Evolutionary conservation across 1,140 invertebrate genomes (phyloP), one percentile per base, ranked within the genome.

Genomic region (Drosophila varians): DNA sequence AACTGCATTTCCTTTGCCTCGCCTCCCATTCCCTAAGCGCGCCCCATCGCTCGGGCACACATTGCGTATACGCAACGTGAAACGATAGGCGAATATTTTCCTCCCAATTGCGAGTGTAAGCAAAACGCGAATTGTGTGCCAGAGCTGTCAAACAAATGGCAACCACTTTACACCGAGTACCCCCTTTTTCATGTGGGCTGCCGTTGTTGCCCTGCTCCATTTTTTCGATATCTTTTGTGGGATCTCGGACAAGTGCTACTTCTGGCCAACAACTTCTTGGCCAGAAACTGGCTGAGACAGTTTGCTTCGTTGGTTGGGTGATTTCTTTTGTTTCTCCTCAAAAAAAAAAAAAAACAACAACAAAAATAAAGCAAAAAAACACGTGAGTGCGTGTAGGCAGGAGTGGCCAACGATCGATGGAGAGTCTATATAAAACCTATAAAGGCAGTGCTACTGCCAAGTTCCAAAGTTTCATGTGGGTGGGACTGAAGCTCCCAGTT

Each of bases 201-300:
- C 21, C 2, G 21, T 4, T 21, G 21, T 4, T 21, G 80, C 56
- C 83, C 76, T 79, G 79, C 76, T 84, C 79, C 56, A 86, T 64
- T 68, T 82, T n/a, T 51, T 69, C 54, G 46, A 54, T 78, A 79
- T 79, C 65, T 80, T 21, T 54, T 79, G 46, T 80, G 70, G 54
- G 45, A 80, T 79, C 64, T 77, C 53, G 38, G 61, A 60, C 73
- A 82, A 80, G 77, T 82, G 77, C 77, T 80, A 77, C 77, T 80
- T 80, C 57, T 55, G 49, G 74, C 66, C 70, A 60, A 68, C 75
- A 42, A 42, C 38, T 62, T 74, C 57, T 72, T 54, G 75, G 70
- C 51, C 60, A 47, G 69, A 56, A 45, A 60, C 23, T 46, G 34
- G 45, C 42, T 51, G 51, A 49, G 26, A 61, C 53, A 23, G 69